Percentiles rank a stretch among this genome's conserved stretches.
phyloP scores from a whole-genome alignment of 2,888 invertebrate genomes.

The Chloromyia formosa region DNA sequence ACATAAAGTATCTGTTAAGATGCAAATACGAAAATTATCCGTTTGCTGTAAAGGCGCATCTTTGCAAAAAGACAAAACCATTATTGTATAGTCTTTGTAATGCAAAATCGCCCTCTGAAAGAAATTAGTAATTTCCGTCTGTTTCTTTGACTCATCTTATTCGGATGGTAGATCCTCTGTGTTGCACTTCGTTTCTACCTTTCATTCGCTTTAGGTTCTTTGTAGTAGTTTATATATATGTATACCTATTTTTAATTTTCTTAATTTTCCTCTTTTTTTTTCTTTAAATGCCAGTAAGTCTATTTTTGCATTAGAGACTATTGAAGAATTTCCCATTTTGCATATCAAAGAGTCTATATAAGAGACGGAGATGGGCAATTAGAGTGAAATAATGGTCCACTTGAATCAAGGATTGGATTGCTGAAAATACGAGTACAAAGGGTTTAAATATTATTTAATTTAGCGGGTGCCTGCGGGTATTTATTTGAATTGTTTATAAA shows the following conservation, averaged over 20 bases:
- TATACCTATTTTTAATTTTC: too few species aligned
- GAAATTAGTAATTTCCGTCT: slow-evolving; percentile 38
- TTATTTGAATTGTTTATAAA: not conserved
- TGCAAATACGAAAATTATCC: too few species aligned
- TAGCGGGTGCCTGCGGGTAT: not conserved
- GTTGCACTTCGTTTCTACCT: not conserved
- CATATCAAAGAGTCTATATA: slow-evolving; percentile 37
- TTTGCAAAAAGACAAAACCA: slow-evolving; percentile 5
- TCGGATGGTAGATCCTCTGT: not conserved
- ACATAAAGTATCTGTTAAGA: too few species aligned
- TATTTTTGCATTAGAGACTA: not conserved
- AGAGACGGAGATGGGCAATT: slow-evolving; percentile 9
- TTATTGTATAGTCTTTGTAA: slow-evolving; percentile 19
- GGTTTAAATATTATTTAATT: too few species aligned
- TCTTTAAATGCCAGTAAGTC: slow-evolving; percentile 15
- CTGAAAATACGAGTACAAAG: not conserved
- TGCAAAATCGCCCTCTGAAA: slow-evolving; percentile 33
- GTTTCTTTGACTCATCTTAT: not conserved
- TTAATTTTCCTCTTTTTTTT: not conserved
- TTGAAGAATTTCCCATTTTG: slow-evolving; percentile 20
- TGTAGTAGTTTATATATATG: too few species aligned
- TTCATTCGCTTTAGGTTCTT: too few species aligned
- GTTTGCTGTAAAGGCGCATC: slow-evolving; percentile 23
- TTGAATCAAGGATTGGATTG: not conserved
- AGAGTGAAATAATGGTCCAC: slow-evolving; percentile 29